phyloP scores from a whole-genome alignment of 2,888 invertebrate genomes.

The Volucella inanis region DNA sequence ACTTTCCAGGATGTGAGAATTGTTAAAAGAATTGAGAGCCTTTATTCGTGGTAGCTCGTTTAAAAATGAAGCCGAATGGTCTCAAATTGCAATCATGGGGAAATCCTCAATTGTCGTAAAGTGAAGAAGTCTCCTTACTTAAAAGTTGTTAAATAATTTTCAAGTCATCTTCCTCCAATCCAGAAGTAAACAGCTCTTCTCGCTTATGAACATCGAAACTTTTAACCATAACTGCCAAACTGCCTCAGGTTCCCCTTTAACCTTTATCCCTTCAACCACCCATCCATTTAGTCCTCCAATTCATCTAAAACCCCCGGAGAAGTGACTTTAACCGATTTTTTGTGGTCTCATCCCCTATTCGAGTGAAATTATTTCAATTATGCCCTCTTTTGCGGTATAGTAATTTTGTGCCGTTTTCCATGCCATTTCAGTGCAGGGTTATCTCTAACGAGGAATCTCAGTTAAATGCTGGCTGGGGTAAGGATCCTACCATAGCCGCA shows the following conservation, averaged over 20 bases:
- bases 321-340: neutral
- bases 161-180: too few relatives aligned
- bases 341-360: neutral
- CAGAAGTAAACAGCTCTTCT: neutral
- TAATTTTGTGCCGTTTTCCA: slow-evolving; percentile 56
- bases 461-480: slow-evolving; percentile 30
- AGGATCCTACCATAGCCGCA: slow-evolving; percentile 31
- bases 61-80: too few relatives aligned
- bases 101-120: too few relatives aligned
- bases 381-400: slow-evolving; percentile 52
- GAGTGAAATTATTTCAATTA: slow-evolving; percentile 64
- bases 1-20: too few relatives aligned
- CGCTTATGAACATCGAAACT: slow-evolving; percentile 1
- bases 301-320: too few relatives aligned
- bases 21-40: too few relatives aligned
- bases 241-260: neutral
- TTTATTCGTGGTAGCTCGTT: too few relatives aligned
- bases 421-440: slow-evolving; percentile 39
- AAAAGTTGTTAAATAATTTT: too few relatives aligned
- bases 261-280: neutral
- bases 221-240: slow-evolving; percentile 17
- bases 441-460: slow-evolving; percentile 56
- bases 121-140: too few relatives aligned
- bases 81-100: too few relatives aligned
- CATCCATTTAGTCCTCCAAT: neutral